Evolutionary conservation across 2,888 invertebrate genomes (phyloP), one percentile per base, ranked within the genome.

Genomic region (Lathronympha strigana): DNA sequence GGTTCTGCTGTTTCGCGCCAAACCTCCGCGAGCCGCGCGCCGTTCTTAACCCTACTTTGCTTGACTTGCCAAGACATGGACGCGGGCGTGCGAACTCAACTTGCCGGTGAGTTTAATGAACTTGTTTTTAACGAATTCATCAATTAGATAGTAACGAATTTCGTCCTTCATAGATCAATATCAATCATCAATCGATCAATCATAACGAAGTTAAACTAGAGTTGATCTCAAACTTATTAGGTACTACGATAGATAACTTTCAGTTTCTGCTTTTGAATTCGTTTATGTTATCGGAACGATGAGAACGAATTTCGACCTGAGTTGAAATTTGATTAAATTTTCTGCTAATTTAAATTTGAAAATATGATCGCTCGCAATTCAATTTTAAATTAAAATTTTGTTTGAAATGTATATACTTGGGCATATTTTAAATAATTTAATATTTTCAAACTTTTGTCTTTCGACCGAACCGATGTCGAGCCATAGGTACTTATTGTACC

Each of bases 1-100:
- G 68, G 70, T 66, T 68, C 71, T 68, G 75, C 67, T 76, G 77
- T 88, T 91, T 90, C 89, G 90, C 91, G 90, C 91, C 90, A 90
- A 90, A 88, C 82, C 84, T 77, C 74, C 73, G 72, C 73, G 75
- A 81, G 82, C 76, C 87, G 87, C 81, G 81, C 84, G 79, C 80
- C 84, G 74, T 79, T 79, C 77, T 80, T 85, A 88, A 88, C 87
- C 87, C 82, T 75, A 83, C 79, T 78, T 78, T 72, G 68, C 64
- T 36, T 68, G 72, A 69, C 31, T 55, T 55, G 47, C 54, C 55
- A 67, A 66, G 69, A 49, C 67, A 90, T 90, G 90, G 86, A 88
- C 21, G 78, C 78, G 70, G 74, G 74, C 74, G 75, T 75, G 63
- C 76, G 80, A 63, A 71, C 76, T 58, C 76, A 77, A 71, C 68